Evolutionary conservation across 2,797 vertebrate genomes (phyloP).

Genomic region (Leucoraja ocellata): DNA sequence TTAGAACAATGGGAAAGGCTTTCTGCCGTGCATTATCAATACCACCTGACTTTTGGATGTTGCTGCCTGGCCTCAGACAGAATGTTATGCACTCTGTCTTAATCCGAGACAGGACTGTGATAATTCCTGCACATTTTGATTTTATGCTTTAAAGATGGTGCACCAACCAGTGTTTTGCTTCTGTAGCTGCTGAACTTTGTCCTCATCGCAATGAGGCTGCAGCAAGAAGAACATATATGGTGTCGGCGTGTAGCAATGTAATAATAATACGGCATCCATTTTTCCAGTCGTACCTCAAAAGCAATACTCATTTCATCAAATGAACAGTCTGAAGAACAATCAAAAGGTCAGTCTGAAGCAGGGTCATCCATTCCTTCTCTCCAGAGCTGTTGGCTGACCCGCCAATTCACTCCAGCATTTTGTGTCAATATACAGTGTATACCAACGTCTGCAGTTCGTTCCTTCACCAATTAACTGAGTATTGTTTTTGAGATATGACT

Average conservation of each 20-base stretch:
- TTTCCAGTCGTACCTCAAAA: neutral
- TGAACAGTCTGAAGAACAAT: too few species aligned
- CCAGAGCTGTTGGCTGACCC: too few species aligned
- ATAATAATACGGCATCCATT: neutral
- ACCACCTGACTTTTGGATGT: neutral
- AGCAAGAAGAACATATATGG: neutral
- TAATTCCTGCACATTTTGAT: neutral
- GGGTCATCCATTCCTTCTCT: too few species aligned
- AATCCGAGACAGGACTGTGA: neutral
- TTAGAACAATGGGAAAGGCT: neutral
- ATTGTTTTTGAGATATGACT: too few species aligned
- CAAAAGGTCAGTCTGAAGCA: too few species aligned
- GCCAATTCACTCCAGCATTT: too few species aligned
- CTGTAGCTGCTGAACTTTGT: neutral
- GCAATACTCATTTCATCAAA: neutral
- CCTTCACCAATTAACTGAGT: too few species aligned
- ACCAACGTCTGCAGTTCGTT: too few species aligned
- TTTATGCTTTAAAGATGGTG: constrained; percentile 3
- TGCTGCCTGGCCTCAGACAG: neutral
- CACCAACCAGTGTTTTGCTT: neutral
- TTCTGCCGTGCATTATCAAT: neutral
- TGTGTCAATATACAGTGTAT: too few species aligned
- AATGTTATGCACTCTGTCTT: neutral
- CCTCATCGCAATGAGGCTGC: neutral
- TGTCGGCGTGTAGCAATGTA: neutral